phyloP scores from a whole-genome alignment of 2,797 vertebrate genomes.

The Parotocinclus haroldoi region DNA sequence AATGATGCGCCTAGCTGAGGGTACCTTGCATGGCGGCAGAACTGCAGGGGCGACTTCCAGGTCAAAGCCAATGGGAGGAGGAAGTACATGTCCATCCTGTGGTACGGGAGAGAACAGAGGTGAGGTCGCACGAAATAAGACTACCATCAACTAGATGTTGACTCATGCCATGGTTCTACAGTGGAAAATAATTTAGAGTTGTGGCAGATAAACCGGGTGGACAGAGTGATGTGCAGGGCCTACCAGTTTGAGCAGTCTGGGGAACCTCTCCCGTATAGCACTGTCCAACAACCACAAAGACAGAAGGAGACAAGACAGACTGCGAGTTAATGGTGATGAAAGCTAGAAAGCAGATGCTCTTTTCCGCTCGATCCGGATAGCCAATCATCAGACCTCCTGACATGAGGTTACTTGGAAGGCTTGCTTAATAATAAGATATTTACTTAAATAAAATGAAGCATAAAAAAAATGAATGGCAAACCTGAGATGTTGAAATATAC shows the following conservation, averaged over 20 bases:
- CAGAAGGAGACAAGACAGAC: conserved; percentile 39
- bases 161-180: too few relatives aligned
- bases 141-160: too few relatives aligned
- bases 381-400: too few relatives aligned
- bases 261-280: conserved; percentile 70
- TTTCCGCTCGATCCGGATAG: too few relatives aligned
- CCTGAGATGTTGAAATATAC: too few relatives aligned
- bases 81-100: conserved; percentile 86
- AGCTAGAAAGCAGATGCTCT: too few relatives aligned
- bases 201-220: not conserved
- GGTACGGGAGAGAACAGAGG: not conserved
- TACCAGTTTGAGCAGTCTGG: conserved; percentile 54
- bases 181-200: not conserved
- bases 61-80: conserved; percentile 86
- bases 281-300: conserved; percentile 60
- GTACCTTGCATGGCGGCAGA: conserved; percentile 82
- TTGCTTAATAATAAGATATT: too few relatives aligned
- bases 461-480: too few relatives aligned
- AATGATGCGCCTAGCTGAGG: not conserved
- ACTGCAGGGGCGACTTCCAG: conserved; percentile 78
- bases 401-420: too few relatives aligned
- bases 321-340: conserved; percentile 3
- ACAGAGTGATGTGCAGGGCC: conserved; percentile 14
- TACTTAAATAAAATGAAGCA: too few relatives aligned
- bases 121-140: too few relatives aligned